Conservation (phyloP, 2,113 vertebrate species). For the Ciconia maguari region DNA sequence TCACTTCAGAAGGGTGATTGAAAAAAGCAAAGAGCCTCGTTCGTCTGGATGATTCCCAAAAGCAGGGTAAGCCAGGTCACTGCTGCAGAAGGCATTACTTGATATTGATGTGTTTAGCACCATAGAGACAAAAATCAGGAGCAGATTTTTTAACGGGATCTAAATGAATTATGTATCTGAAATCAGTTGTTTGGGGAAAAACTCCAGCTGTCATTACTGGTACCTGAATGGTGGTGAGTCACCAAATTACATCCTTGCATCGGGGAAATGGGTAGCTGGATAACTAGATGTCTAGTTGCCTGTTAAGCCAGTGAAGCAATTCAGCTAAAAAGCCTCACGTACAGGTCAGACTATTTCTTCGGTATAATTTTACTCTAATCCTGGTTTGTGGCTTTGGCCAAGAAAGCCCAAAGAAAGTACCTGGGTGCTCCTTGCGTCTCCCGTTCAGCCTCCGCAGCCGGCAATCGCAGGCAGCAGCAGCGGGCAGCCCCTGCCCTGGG, state of each 20-base stretch:
- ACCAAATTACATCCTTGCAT: neutral
- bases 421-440: neutral
- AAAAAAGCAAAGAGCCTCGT: neutral
- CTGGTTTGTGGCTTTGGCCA: neutral
- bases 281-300: neutral
- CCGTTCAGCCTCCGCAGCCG: rapidly evolving
- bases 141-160: neutral
- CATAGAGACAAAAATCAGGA: neutral
- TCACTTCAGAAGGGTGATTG: neutral
- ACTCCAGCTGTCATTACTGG: neutral
- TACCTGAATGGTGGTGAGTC: neutral
- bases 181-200: slow-evolving; percentile 3
- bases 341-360: neutral
- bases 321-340: neutral
- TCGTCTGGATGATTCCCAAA: slow-evolving; percentile 2
- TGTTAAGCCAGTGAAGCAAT: neutral
- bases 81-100: neutral
- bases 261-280: neutral
- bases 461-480: rapidly evolving
- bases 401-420: neutral
- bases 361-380: neutral
- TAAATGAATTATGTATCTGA: neutral
- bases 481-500: neutral
- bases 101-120: neutral
- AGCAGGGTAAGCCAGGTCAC: neutral